These are phyloP conservation scores for Platyrinchus mystaceus DNA, from an alignment of 2,797 vertebrate genomes.

Conservation along the genomic window DNA sequence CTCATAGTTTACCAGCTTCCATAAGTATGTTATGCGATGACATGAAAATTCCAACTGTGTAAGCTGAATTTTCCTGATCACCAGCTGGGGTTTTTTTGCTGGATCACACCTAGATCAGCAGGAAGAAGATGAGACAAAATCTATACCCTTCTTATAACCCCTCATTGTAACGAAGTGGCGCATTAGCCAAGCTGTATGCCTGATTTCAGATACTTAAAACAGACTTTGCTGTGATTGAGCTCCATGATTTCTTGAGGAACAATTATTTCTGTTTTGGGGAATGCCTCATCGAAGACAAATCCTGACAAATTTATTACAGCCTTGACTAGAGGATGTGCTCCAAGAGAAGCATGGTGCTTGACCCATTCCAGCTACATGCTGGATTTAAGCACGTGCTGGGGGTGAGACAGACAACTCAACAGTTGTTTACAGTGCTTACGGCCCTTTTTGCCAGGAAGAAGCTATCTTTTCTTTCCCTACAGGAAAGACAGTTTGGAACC, in stretches of 20 bases:
- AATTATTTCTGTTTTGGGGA: not conserved
- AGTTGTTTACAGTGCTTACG: not conserved
- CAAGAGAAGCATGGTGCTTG: not conserved
- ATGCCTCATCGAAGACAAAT: not conserved
- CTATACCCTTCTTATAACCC: not conserved
- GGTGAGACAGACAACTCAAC: not conserved
- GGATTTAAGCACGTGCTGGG: not conserved
- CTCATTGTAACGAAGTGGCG: accelerated
- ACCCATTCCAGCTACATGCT: not conserved
- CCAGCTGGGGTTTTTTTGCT: not conserved
- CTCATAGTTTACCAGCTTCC: not conserved
- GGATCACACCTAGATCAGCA: not conserved
- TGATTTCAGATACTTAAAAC: not conserved
- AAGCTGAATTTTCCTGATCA: not conserved
- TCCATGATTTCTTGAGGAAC: not conserved
- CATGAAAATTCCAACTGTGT: not conserved
- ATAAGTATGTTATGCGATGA: not conserved
- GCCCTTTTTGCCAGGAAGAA: not conserved
- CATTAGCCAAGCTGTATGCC: not conserved
- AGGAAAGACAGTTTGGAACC: not conserved
- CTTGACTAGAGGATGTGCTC: not conserved
- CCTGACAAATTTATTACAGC: not conserved
- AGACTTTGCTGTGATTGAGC: not conserved
- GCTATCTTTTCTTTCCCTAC: not conserved
- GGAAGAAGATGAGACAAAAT: not conserved